phyloP scores from a whole-genome alignment of 2,113 vertebrate genomes.

The Crocuta crocuta region DNA sequence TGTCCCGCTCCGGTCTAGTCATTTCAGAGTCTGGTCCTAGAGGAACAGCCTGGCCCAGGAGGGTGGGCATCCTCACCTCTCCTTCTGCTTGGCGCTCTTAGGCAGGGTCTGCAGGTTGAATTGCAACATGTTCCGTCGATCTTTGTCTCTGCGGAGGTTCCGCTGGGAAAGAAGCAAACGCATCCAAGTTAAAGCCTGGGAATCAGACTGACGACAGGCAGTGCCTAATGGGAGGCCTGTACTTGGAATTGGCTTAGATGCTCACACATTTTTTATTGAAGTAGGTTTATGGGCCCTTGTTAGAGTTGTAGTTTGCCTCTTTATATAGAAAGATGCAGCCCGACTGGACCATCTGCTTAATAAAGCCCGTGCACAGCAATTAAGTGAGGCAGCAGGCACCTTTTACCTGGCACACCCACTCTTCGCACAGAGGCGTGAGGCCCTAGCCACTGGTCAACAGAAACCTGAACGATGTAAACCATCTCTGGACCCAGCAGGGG shows the following conservation, averaged over 20 bases:
- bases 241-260: not conserved
- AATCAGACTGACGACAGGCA: not conserved
- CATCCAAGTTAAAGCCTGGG: not conserved
- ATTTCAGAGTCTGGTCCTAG: not conserved
- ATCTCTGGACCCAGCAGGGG: not conserved
- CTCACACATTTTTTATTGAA: not conserved
- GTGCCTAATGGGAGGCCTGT: not conserved
- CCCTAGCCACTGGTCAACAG: not conserved
- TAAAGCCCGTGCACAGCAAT: conserved; percentile 11
- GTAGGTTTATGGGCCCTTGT: not conserved
- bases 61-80: conserved; percentile 89
- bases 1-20: not conserved
- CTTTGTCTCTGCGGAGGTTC: conserved; percentile 98
- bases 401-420: not conserved
- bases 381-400: not conserved
- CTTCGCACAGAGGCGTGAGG: not conserved
- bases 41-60: not conserved
- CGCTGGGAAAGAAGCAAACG: conserved; percentile 86
- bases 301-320: not conserved
- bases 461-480: not conserved
- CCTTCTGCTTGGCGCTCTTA: conserved; percentile 99
- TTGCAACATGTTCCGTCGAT: conserved; percentile 96
- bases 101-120: conserved; percentile 99
- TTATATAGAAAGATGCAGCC: not conserved
- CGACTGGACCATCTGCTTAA: conserved; percentile 23